Percentiles rank a stretch among this genome's conserved stretches.
Evolutionary conservation across 2,797 vertebrate genomes (phyloP).

Genomic region (Synaphobranchus kaupii): DNA sequence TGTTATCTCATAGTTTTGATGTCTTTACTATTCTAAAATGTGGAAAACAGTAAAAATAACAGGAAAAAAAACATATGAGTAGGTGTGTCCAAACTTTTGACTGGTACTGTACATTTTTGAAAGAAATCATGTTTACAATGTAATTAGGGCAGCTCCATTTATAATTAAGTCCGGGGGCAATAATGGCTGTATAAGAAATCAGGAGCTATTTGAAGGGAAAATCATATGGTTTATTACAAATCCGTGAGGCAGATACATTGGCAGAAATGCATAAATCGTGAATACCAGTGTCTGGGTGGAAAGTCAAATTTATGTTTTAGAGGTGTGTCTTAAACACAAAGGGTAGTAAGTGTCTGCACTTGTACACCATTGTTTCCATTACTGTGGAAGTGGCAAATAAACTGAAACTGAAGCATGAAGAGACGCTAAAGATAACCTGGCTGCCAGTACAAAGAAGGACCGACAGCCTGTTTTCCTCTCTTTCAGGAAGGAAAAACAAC

Average conservation of each 20-base stretch:
- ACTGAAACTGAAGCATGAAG: neutral
- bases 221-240: neutral
- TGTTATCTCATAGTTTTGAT: neutral
- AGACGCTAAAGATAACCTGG: neutral
- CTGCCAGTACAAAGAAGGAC: neutral
- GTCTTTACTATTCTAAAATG: too few species aligned
- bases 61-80: too few species aligned
- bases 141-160: neutral
- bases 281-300: neutral
- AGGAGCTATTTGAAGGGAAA: neutral
- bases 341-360: neutral
- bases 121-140: neutral
- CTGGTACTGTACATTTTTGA: neutral
- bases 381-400: neutral
- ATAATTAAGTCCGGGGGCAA: neutral
- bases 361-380: neutral
- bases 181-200: neutral
- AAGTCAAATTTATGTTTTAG: neutral
- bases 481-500: conserved; percentile 94
- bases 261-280: neutral
- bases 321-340: neutral
- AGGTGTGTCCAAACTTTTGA: too few species aligned
- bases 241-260: neutral
- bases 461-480: neutral
- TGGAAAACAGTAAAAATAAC: too few species aligned